These are phyloP conservation scores for Barbus barbus DNA, from an alignment of 2,113 vertebrate genomes.

Conservation along the genomic window DNA sequence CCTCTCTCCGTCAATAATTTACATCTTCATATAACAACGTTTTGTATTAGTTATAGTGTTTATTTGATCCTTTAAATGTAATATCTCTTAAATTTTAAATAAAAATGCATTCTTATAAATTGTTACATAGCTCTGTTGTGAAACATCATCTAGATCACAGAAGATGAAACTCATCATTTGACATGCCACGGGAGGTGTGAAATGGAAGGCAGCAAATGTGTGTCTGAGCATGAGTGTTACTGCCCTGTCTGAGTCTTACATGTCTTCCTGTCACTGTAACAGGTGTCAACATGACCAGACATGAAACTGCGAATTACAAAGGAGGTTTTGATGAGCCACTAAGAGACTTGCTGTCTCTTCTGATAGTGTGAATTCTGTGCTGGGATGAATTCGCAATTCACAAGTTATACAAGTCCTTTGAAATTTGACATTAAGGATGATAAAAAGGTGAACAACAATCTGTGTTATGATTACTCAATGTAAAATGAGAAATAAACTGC, in stretches of 20 bases:
- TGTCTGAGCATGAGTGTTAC: not conserved
- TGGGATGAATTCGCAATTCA: not conserved
- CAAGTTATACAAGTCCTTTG: not conserved
- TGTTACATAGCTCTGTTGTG: not conserved
- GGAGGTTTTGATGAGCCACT: not conserved
- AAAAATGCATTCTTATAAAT: not conserved
- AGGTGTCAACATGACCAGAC: conserved; percentile 57
- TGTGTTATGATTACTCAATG: not conserved
- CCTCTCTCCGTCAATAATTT: not conserved
- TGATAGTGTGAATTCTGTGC: not conserved
- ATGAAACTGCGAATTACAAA: conserved; percentile 17
- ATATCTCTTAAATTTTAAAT: not conserved
- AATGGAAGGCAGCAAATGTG: not conserved
- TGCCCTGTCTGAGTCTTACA: not conserved
- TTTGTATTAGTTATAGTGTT: not conserved
- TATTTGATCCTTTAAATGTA: not conserved
- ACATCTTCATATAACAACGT: too few relatives aligned
- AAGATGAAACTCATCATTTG: not conserved
- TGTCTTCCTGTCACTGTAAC: conserved; percentile 15
- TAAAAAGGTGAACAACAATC: too few relatives aligned
- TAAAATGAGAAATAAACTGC: not conserved
- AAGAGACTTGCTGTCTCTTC: not conserved
- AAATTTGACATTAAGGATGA: not conserved
- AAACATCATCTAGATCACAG: not conserved
- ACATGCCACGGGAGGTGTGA: not conserved